phyloP scores from a whole-genome alignment of 92 coral and sea anemone species.

The Diadumene lineata region DNA sequence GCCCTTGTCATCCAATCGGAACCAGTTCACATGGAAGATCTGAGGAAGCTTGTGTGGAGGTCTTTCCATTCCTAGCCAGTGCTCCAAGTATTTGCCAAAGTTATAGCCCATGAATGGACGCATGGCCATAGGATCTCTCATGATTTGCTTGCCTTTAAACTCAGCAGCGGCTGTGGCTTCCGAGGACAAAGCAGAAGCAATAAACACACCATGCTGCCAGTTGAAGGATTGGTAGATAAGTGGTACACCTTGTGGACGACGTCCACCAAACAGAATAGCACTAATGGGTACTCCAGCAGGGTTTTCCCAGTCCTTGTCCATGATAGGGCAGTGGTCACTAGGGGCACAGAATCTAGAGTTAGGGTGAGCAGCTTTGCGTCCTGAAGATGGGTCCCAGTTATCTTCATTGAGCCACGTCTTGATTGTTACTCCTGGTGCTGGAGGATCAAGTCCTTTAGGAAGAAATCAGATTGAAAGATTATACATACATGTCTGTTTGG shows the following conservation, averaged over 20 bases:
- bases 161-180: conserved; percentile 98
- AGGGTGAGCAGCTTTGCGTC: conserved; percentile 85
- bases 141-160: conserved; percentile 75
- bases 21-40: conserved; percentile 98
- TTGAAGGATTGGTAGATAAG: conserved; percentile 84
- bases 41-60: conserved; percentile 68
- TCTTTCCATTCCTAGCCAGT: conserved; percentile 82
- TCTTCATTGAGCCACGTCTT: conserved; percentile 79
- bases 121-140: conserved; percentile 99
- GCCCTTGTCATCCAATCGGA: conserved; percentile 76
- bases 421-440: conserved; percentile 53
- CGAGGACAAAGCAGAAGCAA: conserved; percentile 90
- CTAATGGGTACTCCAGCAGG: conserved; percentile 94
- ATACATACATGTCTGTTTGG: too few species aligned
- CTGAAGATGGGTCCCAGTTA: conserved; percentile 58
- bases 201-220: conserved; percentile 97
- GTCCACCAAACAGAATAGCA: conserved; percentile 96
- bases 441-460: conserved; percentile 40
- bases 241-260: conserved; percentile 94
- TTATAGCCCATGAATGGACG: conserved; percentile 96
- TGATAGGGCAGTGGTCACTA: conserved; percentile 90
- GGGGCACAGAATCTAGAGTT: conserved; percentile 97
- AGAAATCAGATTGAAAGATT: too few species aligned
- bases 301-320: conserved; percentile 97
- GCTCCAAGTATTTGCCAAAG: conserved; percentile 88